Evolutionary conservation across 2,113 vertebrate genomes (phyloP).

Genomic region (Chitala chitala): DNA sequence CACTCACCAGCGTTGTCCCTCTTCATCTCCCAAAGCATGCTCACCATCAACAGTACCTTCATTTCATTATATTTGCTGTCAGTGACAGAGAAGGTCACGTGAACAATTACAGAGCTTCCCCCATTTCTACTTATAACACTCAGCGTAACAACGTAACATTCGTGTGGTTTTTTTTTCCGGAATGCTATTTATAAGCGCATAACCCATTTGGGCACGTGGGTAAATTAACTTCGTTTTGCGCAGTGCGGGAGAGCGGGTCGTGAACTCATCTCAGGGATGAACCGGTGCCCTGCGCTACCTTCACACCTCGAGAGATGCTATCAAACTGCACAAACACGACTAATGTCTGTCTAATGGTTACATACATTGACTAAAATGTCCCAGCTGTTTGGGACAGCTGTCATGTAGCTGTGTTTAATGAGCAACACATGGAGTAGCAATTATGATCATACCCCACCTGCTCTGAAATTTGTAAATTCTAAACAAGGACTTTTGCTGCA

Average conservation of each 20-base stretch:
- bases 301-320: too few species aligned
- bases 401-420: too few species aligned
- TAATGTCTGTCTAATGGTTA: too few species aligned
- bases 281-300: too few species aligned
- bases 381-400: too few species aligned
- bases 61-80: neutral
- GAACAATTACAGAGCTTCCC: neutral
- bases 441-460: too few species aligned
- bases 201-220: neutral
- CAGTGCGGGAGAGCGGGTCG: neutral
- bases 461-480: too few species aligned
- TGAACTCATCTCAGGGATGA: too few species aligned
- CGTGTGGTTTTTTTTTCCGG: too few species aligned
- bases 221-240: neutral
- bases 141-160: neutral
- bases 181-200: too few species aligned
- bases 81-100: neutral
- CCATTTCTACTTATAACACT: neutral
- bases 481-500: too few species aligned
- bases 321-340: too few species aligned
- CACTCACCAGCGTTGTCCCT: neutral
- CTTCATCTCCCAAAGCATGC: neutral
- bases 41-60: constrained; percentile 1
- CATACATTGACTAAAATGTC: neutral
- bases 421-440: neutral